Base-by-base conservation (phyloP, 2,888 invertebrate genomes). In the Steinernema carpocapsae region DNA sequence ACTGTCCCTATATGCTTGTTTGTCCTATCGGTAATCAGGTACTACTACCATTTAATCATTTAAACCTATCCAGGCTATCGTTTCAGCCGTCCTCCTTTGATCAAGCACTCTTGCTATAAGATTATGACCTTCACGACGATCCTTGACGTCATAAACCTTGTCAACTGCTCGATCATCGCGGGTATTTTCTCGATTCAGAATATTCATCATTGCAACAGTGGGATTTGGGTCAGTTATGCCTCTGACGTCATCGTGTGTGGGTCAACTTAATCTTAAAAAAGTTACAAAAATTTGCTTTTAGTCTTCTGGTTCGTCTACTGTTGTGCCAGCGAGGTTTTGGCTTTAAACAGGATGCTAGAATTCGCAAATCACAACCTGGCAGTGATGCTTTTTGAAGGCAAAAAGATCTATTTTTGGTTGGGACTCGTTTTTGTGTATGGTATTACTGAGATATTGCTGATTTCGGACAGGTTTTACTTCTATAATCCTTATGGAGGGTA, bases 121-220 rank as follows among this genome's bases (percentile, higher is more conserved):
- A 14, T 56, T 6, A 56, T 56, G 56, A 26, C 56, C 4, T 19
- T 56, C 4, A 56, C 24, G 2, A 56, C 56, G 6, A 6, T 56
- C 6, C 26, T 56, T 10, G 56, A 56, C 56, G 26, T 56, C 22
- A 24, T 56, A 3, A 56, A 24, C 56, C 26, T 56, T 6, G 14
- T 26, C 6, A 56, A 56, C 26, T 6, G 2, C 6, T 6, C 56
- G 17, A 24, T 56, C 56, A 26, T 56, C 26, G 24, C 56, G n/a
- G 56, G 56, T 7, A 7, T 56, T 17, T 26, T 56, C 26, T 56
- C 56, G 22, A 22, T 56, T 17, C 26, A 24, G 7, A 56, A 56
- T 26, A 56, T 56, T 22, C 56, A 56, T 26, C 56, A 56, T 17
- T 56, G 56, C 26, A 56, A 56, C 26, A 56, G 56, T 24, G 56